Conservation (phyloP, 2,888 invertebrate genomes). For the Hypselothyrea guttata region DNA sequence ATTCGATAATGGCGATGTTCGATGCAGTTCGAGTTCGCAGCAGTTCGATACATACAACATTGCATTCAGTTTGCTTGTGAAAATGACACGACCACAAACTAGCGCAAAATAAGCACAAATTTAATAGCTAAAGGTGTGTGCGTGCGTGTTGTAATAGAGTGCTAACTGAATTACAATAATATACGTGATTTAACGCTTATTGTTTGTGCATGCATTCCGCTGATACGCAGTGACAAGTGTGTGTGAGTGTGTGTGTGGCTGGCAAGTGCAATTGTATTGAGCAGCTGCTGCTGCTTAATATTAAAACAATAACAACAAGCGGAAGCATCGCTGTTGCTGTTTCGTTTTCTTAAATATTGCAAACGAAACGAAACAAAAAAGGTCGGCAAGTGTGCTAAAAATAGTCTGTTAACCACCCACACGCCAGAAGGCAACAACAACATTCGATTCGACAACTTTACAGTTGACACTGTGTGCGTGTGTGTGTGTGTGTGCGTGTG, state of each 20-base stretch:
- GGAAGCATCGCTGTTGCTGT: constrained; percentile 52
- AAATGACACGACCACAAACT: constrained; percentile 55
- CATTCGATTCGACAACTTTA: constrained; percentile 52
- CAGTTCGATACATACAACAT: too few relatives aligned
- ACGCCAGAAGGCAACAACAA: constrained; percentile 22
- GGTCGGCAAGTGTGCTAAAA: constrained; percentile 63
- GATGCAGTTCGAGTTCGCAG: too few relatives aligned
- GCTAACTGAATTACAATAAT: constrained; percentile 21
- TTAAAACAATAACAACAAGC: constrained; percentile 61
- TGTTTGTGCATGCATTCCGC: background rate
- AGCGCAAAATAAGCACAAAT: constrained; percentile 49
- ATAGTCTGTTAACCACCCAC: constrained; percentile 70
- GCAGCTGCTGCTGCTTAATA: constrained; percentile 37
- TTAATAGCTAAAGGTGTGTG: constrained; percentile 24
- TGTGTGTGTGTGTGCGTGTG: constrained; percentile 10
- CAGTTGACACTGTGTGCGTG: constrained; percentile 19
- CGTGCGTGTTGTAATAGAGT: constrained; percentile 21
- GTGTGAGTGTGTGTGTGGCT: constrained; percentile 38
- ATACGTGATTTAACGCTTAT: constrained; percentile 19
- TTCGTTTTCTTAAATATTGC: constrained; percentile 27
- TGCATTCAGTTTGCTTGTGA: constrained; percentile 44
- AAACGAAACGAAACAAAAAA: constrained; percentile 17
- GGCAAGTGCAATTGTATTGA: constrained; percentile 6
- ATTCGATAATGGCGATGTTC: too few relatives aligned
- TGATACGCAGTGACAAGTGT: constrained; percentile 3